Conservation (phyloP, 1,140 invertebrate species). For the Palaemon carinicauda region DNA sequence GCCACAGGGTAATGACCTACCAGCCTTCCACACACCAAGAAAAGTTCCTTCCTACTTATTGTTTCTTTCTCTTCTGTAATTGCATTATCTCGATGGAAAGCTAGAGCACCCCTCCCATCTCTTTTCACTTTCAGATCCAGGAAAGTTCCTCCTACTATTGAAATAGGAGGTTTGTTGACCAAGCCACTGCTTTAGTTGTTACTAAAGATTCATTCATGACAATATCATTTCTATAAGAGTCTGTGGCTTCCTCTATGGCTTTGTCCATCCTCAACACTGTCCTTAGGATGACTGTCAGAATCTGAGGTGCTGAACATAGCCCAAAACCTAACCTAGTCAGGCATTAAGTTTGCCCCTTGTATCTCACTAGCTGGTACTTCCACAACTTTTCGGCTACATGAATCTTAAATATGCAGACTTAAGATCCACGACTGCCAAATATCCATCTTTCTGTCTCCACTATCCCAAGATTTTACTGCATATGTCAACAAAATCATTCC, state of each 20-base stretch:
- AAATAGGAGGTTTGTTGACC: neutral
- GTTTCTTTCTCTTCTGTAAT: neutral
- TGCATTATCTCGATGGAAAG: neutral
- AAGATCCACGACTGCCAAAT: neutral
- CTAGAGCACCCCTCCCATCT: neutral
- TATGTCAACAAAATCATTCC: neutral
- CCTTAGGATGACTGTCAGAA: neutral
- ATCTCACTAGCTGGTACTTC: slow-evolving; percentile 11
- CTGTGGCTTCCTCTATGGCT: neutral
- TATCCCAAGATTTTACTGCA: too few species aligned
- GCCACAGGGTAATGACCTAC: neutral
- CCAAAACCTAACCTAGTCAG: neutral
- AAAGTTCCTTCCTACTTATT: neutral
- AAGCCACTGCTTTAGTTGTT: neutral
- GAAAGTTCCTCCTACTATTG: neutral
- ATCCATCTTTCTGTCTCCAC: neutral
- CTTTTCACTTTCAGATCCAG: neutral
- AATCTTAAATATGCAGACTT: neutral
- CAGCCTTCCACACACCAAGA: neutral
- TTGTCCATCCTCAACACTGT: neutral
- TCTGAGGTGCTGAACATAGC: neutral
- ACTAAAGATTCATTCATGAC: neutral
- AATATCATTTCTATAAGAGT: neutral
- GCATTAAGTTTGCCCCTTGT: neutral
- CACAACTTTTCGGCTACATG: neutral